Evolutionary conservation across 2,888 invertebrate species (phyloP), one percentile per base, ranked within the genome.

Genomic region (Dicycla oo): DNA sequence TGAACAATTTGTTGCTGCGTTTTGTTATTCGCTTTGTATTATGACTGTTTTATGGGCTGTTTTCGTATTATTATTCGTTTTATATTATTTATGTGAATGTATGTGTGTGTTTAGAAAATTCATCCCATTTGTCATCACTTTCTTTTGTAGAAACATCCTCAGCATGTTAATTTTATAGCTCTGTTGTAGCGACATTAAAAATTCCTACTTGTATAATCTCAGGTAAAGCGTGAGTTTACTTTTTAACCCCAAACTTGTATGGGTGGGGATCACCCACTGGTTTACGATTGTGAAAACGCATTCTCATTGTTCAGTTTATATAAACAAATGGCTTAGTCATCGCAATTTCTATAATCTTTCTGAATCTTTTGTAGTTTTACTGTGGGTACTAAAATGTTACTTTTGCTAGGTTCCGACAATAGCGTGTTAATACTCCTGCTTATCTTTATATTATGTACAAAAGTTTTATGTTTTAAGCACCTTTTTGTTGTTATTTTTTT

Each of bases 291-390:
- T 78, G 80, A 87, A 90, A 92, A 90, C 78, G 87, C 87, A 82
- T 79, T 83, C 87, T 91, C 89, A 91, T 92, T 93, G 92, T 93
- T 92, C 91, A 84, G 86, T 80, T 84, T 81, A 81, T 73, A 86
- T 82, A 86, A 90, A 89, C 82, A 88, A 89, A 88, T 75, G 75
- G 67, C 76, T 87, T 78, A 86, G 88, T 91, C 92, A 91, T 91
- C 84, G 88, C 88, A 89, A 91, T 91, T 89, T 89, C 77, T 85
- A 83, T 89, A 88, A 91, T 90, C 87, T 84, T 83, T 75, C 57
- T 40, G 81, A 82, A 82, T 75, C 86, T 83, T 75, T 82, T 86
- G 77, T 84, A 77, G 69, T 83, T 80, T 80, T 81, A 73, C 61
- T 70, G 71, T 56, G 70, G 71, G 72, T 61, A 66, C 58, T 80